Evolutionary conservation across 1,140 invertebrate genomes (phyloP).

Genomic region (Hypsibius dujardini): DNA sequence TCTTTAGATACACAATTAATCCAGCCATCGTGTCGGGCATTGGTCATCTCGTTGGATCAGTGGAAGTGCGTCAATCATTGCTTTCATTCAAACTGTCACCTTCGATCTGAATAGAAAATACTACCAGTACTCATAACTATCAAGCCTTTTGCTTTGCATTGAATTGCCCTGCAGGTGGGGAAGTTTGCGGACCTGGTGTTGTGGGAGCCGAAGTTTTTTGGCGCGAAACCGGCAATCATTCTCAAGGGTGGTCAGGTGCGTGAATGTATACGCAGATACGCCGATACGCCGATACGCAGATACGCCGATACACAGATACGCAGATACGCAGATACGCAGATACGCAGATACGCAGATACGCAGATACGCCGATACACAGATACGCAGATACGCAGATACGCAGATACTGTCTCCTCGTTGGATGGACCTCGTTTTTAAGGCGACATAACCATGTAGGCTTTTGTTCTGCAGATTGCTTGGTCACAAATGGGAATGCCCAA

Average conservation of each 20-base stretch:
- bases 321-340: no score
- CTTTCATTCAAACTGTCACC: no score
- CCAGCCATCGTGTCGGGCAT: slow-evolving; percentile 32
- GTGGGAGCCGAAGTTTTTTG: slow-evolving; percentile 34
- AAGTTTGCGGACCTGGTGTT: slow-evolving; percentile 33
- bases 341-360: no score
- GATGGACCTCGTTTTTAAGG: slow-evolving; percentile 20
- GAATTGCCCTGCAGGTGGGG: slow-evolving; percentile 26
- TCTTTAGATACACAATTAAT: slow-evolving; percentile 34
- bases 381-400: no score
- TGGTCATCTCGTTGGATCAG: slow-evolving; percentile 29
- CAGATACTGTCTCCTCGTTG: slow-evolving; percentile 21
- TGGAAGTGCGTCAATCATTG: slow-evolving; percentile 29
- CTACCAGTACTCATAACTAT: no score
- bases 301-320: no score
- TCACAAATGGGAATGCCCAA: slow-evolving; percentile 32
- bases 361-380: no score
- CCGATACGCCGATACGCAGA: no score
- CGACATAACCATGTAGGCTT: slow-evolving; percentile 23
- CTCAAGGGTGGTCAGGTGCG: slow-evolving; percentile 34
- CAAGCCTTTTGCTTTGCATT: no score
- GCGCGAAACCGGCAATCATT: slow-evolving; percentile 33
- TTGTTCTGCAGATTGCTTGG: slow-evolving; percentile 30
- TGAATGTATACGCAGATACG: no score
- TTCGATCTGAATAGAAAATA: neutral